Base-by-base conservation (phyloP, 2,113 vertebrate genomes). In the Synchiropus splendidus region DNA sequence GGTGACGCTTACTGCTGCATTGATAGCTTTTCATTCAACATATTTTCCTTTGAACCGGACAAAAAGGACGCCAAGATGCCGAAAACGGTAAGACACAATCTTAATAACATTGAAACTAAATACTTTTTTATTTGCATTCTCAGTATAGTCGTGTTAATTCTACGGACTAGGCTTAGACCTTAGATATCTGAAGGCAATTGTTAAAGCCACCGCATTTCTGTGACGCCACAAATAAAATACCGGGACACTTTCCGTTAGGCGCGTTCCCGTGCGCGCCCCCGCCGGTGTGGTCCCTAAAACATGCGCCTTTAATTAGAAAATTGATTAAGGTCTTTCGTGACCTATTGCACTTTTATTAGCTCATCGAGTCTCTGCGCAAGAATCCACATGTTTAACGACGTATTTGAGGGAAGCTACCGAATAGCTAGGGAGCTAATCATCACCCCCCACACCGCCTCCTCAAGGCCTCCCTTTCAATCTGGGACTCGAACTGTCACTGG, bases 71-170 rank as follows among this genome's bases (percentile, higher is more conserved):
- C 14, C 73, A 83, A 75, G 64, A 87, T 87, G 85, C 85, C 85
- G 67, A 86, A 87, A 69, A 85, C 85, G 74, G 83, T 87, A 65
- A 79, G 78, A 31, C 4, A 17, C 31, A 27, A 10, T 16, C 13
- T 40, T 42, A 6, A 5, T 17, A n/a, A n/a, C n/a, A n/a, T n/a
- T n/a, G n/a, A n/a, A n/a, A n/a, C n/a, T n/a, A n/a, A n/a, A n/a
- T n/a, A n/a, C n/a, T n/a, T n/a, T n/a, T n/a, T n/a, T n/a, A n/a
- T n/a, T n/a, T n/a, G n/a, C n/a, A n/a, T n/a, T n/a, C n/a, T n/a
- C n/a, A n/a, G n/a, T n/a, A n/a, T n/a, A n/a, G n/a, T n/a, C n/a
- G n/a, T n/a, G n/a, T n/a, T n/a, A n/a, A n/a, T n/a, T n/a, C n/a
- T n/a, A n/a, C n/a, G n/a, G n/a, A n/a, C n/a, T n/a, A n/a, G n/a